Base-by-base conservation (phyloP, 2,888 invertebrate species). In the Amphimallon solstitiale region DNA sequence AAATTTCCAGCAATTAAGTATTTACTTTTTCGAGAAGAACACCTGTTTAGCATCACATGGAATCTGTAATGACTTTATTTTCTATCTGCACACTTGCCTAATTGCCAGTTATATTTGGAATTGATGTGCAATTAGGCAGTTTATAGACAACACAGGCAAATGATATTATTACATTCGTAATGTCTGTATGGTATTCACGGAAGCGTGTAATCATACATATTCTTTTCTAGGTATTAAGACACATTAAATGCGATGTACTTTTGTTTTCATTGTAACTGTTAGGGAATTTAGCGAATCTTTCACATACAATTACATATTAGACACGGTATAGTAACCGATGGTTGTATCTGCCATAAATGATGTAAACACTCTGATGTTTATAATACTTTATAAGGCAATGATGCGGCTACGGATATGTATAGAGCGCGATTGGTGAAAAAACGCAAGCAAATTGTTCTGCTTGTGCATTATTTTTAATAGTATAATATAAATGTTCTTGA, bases 141-240 rank as follows among this genome's bases (percentile, higher is more conserved):
- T 45, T 45, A 45, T 17, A 45, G 45, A 45, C 10, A 45, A 17
- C 10, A 45, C 17, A 10, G n/a, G n/a, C n/a, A 45, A 17, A 45
- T 19, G 12, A 45, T 45, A 45, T 19, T 45, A 45, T 17, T 17
- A 10, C 45, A 45, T 19, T 45, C 10, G 17, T 45, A 19, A 45
- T 19, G 45, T 9, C 29, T 29, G 29, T 45, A 10, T 45, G 19
- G 45, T 45, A 45, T 45, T 45, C 45, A 19, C 45, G 45, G 45
- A 45, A 45, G 45, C 45, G 19, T 14, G 17, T 45, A 45, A 45
- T 45, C 45, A 45, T 19, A 19, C 45, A 19, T 19, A 45, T 14
- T 15, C 43, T 43, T 4, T 45, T 19, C 45, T 45, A 9, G 17
- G 29, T 29, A 29, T 29, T 29, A 29, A 29, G 9, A 29, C 29